phyloP scores from a whole-genome alignment of 2,113 vertebrate species.

The Probosciger aterrimus region DNA sequence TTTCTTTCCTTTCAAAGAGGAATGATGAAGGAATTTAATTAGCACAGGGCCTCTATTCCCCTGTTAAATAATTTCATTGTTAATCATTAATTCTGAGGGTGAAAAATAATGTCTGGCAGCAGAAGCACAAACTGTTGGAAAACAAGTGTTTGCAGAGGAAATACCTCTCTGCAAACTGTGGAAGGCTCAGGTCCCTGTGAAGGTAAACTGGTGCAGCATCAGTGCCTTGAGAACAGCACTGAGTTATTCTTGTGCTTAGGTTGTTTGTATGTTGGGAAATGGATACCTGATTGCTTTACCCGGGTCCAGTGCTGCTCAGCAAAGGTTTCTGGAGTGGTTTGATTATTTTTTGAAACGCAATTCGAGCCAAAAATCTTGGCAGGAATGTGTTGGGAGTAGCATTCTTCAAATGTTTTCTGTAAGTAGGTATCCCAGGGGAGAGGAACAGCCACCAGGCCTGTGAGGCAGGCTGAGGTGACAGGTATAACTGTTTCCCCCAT shows the following conservation, averaged over 20 bases:
- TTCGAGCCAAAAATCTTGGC: neutral
- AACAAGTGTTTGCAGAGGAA: neutral
- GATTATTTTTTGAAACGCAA: neutral
- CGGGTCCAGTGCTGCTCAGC: neutral
- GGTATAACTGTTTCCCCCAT: neutral
- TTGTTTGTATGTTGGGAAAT: neutral
- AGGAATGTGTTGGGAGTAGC: neutral
- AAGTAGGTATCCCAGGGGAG: neutral
- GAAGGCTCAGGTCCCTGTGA: neutral
- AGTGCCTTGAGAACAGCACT: neutral
- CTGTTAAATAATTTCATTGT: slow-evolving; percentile 40
- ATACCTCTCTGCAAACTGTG: neutral
- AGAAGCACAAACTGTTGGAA: neutral
- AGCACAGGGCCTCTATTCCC: neutral
- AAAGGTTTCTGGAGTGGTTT: neutral
- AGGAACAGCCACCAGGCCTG: neutral
- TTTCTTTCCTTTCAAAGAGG: neutral
- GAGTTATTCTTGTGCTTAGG: neutral
- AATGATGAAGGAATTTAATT: slow-evolving; percentile 37
- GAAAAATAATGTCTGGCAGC: neutral
- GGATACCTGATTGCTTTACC: neutral
- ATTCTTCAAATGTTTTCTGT: neutral
- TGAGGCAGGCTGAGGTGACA: neutral
- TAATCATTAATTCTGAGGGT: slow-evolving; percentile 47
- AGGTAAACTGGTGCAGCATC: neutral